Conservation (phyloP, 2,888 invertebrate species). For the Acronicta alni region DNA sequence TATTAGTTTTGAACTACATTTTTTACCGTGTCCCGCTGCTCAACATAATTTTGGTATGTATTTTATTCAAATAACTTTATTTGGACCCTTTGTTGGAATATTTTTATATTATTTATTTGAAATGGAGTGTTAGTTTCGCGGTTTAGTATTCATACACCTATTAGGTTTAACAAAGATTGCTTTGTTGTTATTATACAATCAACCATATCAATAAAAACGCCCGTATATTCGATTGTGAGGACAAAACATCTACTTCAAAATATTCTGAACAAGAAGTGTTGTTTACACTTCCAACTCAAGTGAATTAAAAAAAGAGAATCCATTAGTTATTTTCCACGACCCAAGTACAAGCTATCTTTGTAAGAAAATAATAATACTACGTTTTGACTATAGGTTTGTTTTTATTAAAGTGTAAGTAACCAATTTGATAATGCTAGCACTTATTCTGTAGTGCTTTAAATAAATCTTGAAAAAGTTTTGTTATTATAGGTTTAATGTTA, state of each 20-base stretch:
- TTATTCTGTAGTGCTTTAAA: background rate
- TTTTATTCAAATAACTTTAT: slow-evolving; percentile 40
- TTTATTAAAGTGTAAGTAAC: slow-evolving; percentile 11
- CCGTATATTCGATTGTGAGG: slow-evolving; percentile 18
- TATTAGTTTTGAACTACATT: slow-evolving; percentile 45
- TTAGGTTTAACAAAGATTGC: slow-evolving; percentile 11
- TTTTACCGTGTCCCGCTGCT: slow-evolving; percentile 53
- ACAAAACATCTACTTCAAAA: background rate
- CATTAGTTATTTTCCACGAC: background rate
- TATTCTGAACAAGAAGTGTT: background rate
- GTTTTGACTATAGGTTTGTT: background rate
- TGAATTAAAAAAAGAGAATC: background rate
- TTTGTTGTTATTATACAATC: slow-evolving; percentile 26
- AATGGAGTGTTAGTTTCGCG: slow-evolving; percentile 45
- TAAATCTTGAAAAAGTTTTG: background rate
- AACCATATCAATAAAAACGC: slow-evolving; percentile 31
- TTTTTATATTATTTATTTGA: slow-evolving; percentile 36
- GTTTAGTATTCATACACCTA: slow-evolving; percentile 39
- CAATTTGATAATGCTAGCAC: background rate
- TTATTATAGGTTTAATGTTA: background rate
- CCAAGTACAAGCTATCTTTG: slow-evolving; percentile 4
- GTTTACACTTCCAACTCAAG: background rate
- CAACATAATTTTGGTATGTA: slow-evolving; percentile 57
- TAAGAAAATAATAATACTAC: background rate
- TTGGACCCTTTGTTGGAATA: slow-evolving; percentile 33